These are phyloP conservation scores for Odocoileus hemionus DNA, from an alignment of 2,113 vertebrate species.

Conservation along the genomic window DNA sequence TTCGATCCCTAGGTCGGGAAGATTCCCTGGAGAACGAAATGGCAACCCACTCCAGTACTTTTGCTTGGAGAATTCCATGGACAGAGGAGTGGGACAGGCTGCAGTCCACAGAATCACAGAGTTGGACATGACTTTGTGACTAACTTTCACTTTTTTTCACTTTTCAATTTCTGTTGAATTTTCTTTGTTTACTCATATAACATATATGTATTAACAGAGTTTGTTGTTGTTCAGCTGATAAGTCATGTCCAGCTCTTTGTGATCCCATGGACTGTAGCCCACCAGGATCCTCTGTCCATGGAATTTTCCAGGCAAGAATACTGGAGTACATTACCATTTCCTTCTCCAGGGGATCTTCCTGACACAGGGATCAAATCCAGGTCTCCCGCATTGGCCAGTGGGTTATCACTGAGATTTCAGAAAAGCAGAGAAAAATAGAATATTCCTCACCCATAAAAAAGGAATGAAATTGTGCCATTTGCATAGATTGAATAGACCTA, in stretches of 20 bases:
- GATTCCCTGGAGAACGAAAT: background rate
- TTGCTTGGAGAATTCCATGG: no score
- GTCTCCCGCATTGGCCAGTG: background rate
- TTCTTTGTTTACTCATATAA: background rate
- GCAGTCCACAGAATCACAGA: background rate
- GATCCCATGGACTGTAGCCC: background rate
- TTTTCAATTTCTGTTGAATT: background rate
- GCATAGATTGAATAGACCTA: background rate
- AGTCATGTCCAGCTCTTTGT: background rate
- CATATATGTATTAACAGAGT: background rate
- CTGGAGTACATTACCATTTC: background rate
- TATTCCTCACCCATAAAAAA: background rate
- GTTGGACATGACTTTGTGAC: rapidly evolving
- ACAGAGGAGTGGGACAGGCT: background rate
- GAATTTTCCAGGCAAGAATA: background rate
- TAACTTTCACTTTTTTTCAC: background rate
- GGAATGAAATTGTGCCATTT: background rate
- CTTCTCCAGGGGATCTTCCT: background rate
- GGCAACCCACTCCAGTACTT: background rate
- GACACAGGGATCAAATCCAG: background rate
- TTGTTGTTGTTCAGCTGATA: background rate
- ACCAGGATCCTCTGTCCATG: background rate
- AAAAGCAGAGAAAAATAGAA: background rate
- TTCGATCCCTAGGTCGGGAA: background rate
- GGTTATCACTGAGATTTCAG: background rate